Base-by-base conservation (phyloP, 2,797 vertebrate genomes). In the Eulemur albifrons region DNA sequence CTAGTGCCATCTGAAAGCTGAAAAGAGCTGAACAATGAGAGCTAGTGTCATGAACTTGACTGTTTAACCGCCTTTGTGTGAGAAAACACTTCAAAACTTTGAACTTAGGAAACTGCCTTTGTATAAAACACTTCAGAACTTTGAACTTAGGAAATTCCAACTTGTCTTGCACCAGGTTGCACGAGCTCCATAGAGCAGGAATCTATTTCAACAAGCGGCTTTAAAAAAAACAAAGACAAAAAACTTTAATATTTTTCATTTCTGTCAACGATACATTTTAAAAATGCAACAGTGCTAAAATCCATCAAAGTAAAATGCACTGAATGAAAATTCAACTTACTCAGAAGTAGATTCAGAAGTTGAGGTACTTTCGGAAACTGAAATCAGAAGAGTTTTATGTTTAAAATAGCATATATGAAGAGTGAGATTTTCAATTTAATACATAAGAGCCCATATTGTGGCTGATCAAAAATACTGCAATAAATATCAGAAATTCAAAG, bases 291-390 rank as follows among this genome's bases (percentile, higher is more conserved):
- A 95, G 52, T 90, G 61, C 67, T 96, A 93, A 97, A 95, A 96
- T 95, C 75, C 67, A 91, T 82, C 65, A 88, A 95, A 85, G 43
- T 82, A 86, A 94, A 95, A 82, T 72, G 43, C 50, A 95, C 35
- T 52, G 61, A 97, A 96, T 95, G 87, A 98, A 98, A 98, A 97
- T 84, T 94, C 96, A 98, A 99, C 99, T 99, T 98, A 99, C 99
- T 98, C 97, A 97, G 98, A 96, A 96, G 92, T 85, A 94, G 96
- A 92, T 97, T 98, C 97, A 97, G 97, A 97, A 98, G 97, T 75
- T 97, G 96, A 95, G 94, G 82, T 96, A 97, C 96, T 97, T 98
- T 97, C 57, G 45, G 98, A 97, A 98, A 98, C 98, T 99, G 98
- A 96, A 99, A 99, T 97, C n/a, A 98, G 97, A 98, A 98, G 96